Base-by-base conservation (phyloP, 2,113 vertebrate species). In the Hymenochirus boettgeri region DNA sequence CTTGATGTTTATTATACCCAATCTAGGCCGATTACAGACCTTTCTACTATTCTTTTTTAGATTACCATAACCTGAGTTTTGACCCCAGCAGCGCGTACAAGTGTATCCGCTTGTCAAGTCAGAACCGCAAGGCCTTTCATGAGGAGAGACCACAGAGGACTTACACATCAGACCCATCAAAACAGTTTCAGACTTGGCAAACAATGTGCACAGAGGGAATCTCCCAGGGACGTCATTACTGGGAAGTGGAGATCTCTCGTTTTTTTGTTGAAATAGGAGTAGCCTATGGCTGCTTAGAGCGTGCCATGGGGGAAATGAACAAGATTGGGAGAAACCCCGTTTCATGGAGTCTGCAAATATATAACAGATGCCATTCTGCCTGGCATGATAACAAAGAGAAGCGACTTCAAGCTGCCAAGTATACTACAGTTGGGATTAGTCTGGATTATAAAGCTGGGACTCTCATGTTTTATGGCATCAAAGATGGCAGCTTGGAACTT, bases 341-440 rank as follows among this genome's bases (percentile, higher is more conserved):
- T 35, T 99, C 96, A 0, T 99, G 96, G 96, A 93, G 96, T 59
- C 87, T 99, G 63, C 89, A 95, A 71, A 63, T 96, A 58, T 73
- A 86, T 55, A 92, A 92, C 79, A 85, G 90, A 29, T 74, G 89
- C 47, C 79, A 88, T 42, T 83, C 85, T 45, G 95, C 91, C 58
- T 92, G 93, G 90, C 95, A 99, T 75, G 67, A 83, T 0, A 88
- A 89, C 5, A 58, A 15, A 10, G 70, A 0, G 0, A 77, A 31
- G 25, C 73, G 39, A 62, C 82, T 73, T 71, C 74, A 2, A 4
- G 1, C 46, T 35, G 69, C 67, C 4, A 73, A 79, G 17, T 82
- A 83, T 17, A 61, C 63, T 9, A 75, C 84, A 54, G 81, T 99
- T 51, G 96, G 94, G 2, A 62, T 97, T 73, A 83, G 88, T 59